A percentile compares a stretch with the other conserved stretches of the same genome.
phyloP scores from a whole-genome alignment of 2,888 invertebrate species.

The Dicycla oo region DNA sequence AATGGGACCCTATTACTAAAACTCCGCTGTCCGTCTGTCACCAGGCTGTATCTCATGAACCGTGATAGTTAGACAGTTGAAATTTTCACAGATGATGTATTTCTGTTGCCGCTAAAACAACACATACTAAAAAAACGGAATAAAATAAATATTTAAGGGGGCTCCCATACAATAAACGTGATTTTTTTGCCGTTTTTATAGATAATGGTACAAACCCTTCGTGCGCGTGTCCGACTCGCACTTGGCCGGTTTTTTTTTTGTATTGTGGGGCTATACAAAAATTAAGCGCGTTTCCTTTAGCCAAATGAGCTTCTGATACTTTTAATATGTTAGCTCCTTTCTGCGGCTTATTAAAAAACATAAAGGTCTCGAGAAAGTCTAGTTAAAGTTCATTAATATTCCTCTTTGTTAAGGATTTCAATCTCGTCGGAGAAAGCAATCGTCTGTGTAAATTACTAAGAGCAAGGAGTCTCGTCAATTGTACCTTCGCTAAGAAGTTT shows the following conservation, averaged over 20 bases:
- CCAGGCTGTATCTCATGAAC: too few species aligned
- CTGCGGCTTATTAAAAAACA: neutral
- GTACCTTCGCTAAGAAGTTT: slow-evolving; percentile 12
- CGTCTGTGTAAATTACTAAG: slow-evolving; percentile 42
- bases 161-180: too few species aligned
- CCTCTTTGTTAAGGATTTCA: slow-evolving; percentile 46
- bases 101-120: too few species aligned
- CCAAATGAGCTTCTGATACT: neutral
- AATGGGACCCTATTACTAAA: too few species aligned
- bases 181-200: too few species aligned
- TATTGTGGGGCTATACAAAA: neutral
- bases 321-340: neutral
- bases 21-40: too few species aligned
- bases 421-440: slow-evolving; percentile 56
- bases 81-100: too few species aligned
- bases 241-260: neutral
- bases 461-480: slow-evolving; percentile 28
- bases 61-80: too few species aligned
- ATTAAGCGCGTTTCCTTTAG: neutral
- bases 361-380: slow-evolving; percentile 25
- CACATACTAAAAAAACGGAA: too few species aligned
- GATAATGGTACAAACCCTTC: too few species aligned
- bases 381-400: slow-evolving; percentile 40
- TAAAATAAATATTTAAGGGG: too few species aligned
- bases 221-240: too few species aligned